phyloP scores from a whole-genome alignment of 2,888 invertebrate species.

The Parnassius apollo region DNA sequence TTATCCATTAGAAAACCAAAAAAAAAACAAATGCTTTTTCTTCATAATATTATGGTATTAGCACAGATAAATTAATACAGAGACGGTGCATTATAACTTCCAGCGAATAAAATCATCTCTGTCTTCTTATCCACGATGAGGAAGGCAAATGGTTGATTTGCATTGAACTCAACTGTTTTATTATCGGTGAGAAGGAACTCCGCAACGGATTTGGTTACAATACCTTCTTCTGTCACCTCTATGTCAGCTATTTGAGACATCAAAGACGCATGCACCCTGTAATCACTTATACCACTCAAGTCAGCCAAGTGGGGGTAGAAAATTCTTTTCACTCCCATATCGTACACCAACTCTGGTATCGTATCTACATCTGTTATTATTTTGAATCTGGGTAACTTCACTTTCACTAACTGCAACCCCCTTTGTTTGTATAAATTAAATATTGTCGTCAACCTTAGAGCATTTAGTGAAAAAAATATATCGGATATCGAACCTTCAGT shows the following conservation, averaged over 20 bases:
- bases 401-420: constrained; percentile 42
- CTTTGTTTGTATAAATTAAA: constrained; percentile 44
- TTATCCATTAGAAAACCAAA: too few species aligned
- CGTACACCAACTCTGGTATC: constrained; percentile 53
- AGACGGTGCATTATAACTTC: constrained; percentile 52
- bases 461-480: constrained; percentile 48
- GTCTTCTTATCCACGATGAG: constrained; percentile 54
- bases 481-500: constrained; percentile 42
- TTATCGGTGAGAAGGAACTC: constrained; percentile 37
- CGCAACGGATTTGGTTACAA: constrained; percentile 36
- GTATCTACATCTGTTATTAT: constrained; percentile 49
- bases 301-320: constrained; percentile 53
- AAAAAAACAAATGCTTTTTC: too few species aligned
- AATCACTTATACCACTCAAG: constrained; percentile 51
- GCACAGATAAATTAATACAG: constrained; percentile 34
- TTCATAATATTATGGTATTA: too few species aligned
- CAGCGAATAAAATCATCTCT: constrained; percentile 59
- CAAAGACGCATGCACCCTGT: constrained; percentile 47
- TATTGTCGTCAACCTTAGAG: constrained; percentile 47
- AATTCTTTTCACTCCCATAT: constrained; percentile 61
- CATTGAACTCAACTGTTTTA: constrained; percentile 42
- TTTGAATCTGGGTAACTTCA: constrained; percentile 57
- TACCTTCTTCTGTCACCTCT: constrained; percentile 54
- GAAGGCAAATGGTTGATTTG: constrained; percentile 55
- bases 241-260: constrained; percentile 55